These are phyloP conservation scores for Pachyseris speciosa DNA, from an alignment of 64 coral and sea anemone species.

Conservation along the genomic window DNA sequence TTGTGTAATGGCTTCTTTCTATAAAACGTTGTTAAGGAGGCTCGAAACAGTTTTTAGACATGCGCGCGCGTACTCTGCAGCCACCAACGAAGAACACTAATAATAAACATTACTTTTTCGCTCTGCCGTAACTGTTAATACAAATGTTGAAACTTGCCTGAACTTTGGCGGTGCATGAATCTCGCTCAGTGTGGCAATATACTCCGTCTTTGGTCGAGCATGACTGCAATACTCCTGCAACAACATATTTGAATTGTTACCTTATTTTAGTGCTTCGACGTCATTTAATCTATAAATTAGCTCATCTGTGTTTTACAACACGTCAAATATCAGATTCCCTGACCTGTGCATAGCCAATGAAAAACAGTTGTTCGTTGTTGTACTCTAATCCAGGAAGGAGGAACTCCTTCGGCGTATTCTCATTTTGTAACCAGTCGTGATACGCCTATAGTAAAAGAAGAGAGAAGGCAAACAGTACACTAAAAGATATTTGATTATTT, in stretches of 20 bases:
- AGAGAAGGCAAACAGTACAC: too few species aligned
- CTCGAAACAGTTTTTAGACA: too few species aligned
- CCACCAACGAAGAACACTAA: too few species aligned
- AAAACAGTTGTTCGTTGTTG: slow-evolving; percentile 93
- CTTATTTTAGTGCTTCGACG: neutral
- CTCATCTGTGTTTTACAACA: neutral
- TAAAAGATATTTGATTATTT: too few species aligned
- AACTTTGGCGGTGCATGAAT: slow-evolving; percentile 96
- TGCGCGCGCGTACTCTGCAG: too few species aligned
- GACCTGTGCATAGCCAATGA: slow-evolving; percentile 99
- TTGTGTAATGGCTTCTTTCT: too few species aligned
- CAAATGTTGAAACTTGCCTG: slow-evolving; percentile 58
- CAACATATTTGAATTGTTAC: neutral
- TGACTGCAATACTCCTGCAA: slow-evolving; percentile 92
- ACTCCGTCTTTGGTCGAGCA: slow-evolving; percentile 91
- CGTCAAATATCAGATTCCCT: neutral
- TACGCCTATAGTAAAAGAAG: slow-evolving; percentile 74
- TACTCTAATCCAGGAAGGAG: slow-evolving; percentile 77
- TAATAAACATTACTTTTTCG: neutral
- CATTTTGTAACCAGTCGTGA: slow-evolving; percentile 84
- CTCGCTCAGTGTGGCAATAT: slow-evolving; percentile 92
- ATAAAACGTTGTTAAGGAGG: too few species aligned
- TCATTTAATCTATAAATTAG: too few species aligned
- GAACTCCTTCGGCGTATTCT: slow-evolving; percentile 66
- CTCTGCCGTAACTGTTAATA: neutral